phyloP scores from a whole-genome alignment of 2,113 vertebrate genomes.

The Elaphurus davidianus region DNA sequence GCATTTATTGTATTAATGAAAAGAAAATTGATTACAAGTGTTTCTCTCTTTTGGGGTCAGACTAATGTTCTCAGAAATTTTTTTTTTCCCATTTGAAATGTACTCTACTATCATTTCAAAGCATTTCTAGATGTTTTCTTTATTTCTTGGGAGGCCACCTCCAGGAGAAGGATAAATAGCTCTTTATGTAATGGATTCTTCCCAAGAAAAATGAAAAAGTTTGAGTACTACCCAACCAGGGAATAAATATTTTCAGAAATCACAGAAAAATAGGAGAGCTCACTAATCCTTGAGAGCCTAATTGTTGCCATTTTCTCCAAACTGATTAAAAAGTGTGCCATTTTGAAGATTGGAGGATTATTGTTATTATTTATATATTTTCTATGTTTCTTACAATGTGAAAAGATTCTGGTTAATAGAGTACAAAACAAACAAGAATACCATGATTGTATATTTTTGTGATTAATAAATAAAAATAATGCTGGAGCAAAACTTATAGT shows the following conservation, averaged over 20 bases:
- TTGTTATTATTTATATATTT: slow-evolving; percentile 22
- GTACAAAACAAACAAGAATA: neutral
- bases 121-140: slow-evolving; percentile 51
- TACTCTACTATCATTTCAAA: slow-evolving; percentile 53
- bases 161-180: neutral
- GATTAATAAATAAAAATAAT: neutral
- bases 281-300: neutral
- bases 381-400: neutral
- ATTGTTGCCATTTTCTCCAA: neutral
- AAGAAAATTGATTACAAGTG: slow-evolving; percentile 74
- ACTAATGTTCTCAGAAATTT: slow-evolving; percentile 58
- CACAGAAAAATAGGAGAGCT: neutral
- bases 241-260: slow-evolving; percentile 60
- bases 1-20: slow-evolving; percentile 76
- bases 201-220: slow-evolving; percentile 40
- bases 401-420: slow-evolving; percentile 9
- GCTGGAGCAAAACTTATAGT: neutral
- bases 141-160: slow-evolving; percentile 33
- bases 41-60: slow-evolving; percentile 66
- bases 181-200: slow-evolving; percentile 48
- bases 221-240: neutral
- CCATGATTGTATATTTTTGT: neutral
- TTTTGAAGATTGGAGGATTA: neutral
- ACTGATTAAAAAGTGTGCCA: neutral
- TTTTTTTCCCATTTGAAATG: slow-evolving; percentile 9